Conservation (phyloP, 2,888 invertebrate species). For the Eumacrocentrus americanus region DNA sequence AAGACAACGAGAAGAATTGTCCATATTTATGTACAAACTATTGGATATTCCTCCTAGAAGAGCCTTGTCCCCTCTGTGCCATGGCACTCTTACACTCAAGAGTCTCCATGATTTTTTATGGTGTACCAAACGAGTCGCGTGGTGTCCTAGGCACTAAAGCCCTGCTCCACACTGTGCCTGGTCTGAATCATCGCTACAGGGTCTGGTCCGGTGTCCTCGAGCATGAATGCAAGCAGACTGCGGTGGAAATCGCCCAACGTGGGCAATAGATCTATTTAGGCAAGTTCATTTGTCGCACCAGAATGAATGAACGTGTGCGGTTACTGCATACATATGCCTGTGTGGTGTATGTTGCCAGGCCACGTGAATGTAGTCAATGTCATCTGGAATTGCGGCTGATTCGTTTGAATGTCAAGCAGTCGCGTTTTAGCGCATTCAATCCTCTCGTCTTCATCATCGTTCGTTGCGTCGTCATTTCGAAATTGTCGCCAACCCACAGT, state of each 20-base stretch:
- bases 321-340: background rate
- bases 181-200: slow-evolving; percentile 91
- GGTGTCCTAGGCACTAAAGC: slow-evolving; percentile 77
- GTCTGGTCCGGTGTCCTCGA: slow-evolving; percentile 74
- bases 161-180: slow-evolving; percentile 77
- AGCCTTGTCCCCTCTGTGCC: slow-evolving; percentile 94
- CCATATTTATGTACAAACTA: slow-evolving; percentile 89
- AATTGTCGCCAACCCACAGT: background rate
- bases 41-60: slow-evolving; percentile 79
- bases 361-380: slow-evolving; percentile 23
- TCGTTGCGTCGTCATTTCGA: background rate
- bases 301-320: slow-evolving; percentile 15
- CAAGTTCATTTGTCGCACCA: background rate
- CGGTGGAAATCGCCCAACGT: slow-evolving; percentile 32
- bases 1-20: slow-evolving; percentile 60
- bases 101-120: slow-evolving; percentile 80
- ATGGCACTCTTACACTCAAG: slow-evolving; percentile 96
- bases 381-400: slow-evolving; percentile 22
- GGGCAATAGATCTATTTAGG: slow-evolving; percentile 22
- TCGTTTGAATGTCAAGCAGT: slow-evolving; percentile 19
- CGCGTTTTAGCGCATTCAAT: background rate
- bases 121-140: slow-evolving; percentile 61
- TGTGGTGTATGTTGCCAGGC: slow-evolving; percentile 9
- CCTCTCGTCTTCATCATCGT: background rate
- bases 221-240: slow-evolving; percentile 52